A percentile compares a stretch with the other conserved stretches of the same genome.
Evolutionary conservation across 64 coral and sea anemone species (phyloP).

Genomic region (Anthopleura sola): DNA sequence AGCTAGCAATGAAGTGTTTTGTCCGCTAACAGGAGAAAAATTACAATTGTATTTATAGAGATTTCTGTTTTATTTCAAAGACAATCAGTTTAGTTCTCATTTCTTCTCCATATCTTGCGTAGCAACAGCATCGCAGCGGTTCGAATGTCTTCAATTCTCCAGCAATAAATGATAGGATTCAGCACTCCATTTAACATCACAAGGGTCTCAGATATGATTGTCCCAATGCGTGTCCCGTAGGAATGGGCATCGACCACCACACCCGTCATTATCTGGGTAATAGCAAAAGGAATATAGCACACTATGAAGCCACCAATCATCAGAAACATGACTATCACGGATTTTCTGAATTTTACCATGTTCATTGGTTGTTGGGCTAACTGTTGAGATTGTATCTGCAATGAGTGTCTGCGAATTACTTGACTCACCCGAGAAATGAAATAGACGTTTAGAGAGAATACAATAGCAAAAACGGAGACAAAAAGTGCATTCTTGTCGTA

Average conservation of each 20-base stretch:
- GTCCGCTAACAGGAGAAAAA: too few relatives aligned
- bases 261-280: background rate
- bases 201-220: background rate
- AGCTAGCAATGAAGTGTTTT: too few relatives aligned
- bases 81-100: background rate
- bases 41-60: too few relatives aligned
- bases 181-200: background rate
- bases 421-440: background rate
- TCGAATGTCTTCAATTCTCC: background rate
- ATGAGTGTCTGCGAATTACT: background rate
- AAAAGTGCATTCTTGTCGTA: background rate
- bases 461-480: background rate
- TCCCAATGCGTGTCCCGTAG: background rate
- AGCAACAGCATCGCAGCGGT: background rate
- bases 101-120: background rate
- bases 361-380: background rate
- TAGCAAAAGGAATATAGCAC: background rate
- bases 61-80: too few relatives aligned
- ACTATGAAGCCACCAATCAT: background rate
- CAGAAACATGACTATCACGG: background rate
- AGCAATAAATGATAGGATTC: conserved; percentile 9
- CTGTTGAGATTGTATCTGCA: conserved; percentile 17
- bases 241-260: background rate
- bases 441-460: background rate
- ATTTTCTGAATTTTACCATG: background rate